phyloP scores from a whole-genome alignment of 2,888 invertebrate genomes.

The Agriopis leucophaearia region DNA sequence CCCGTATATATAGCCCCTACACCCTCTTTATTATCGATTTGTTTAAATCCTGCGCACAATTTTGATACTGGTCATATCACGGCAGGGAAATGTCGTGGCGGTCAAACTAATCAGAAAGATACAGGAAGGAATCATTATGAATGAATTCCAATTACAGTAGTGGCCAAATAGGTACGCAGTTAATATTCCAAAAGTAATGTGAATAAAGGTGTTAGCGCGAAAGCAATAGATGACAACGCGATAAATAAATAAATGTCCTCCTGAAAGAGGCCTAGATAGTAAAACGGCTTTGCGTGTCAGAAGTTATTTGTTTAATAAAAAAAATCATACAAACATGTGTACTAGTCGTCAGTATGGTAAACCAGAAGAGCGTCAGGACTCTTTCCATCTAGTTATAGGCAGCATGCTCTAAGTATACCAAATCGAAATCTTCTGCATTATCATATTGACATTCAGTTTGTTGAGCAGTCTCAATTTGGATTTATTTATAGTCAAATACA shows the following conservation, averaged over 20 bases:
- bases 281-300: constrained; percentile 10
- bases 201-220: constrained; percentile 10
- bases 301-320: constrained; percentile 1
- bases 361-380: constrained; percentile 4
- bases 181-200: neutral
- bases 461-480: neutral
- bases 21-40: constrained; percentile 34
- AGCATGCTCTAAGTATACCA: constrained; percentile 17
- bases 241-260: constrained; percentile 8
- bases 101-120: neutral
- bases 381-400: constrained; percentile 12
- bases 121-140: neutral
- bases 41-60: constrained; percentile 29
- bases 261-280: constrained; percentile 1
- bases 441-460: constrained; percentile 5
- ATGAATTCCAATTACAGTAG: neutral
- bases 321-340: constrained; percentile 8
- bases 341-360: neutral
- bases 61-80: neutral
- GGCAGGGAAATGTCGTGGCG: neutral
- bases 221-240: neutral
- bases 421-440: constrained; percentile 26
- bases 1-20: constrained; percentile 29
- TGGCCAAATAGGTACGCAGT: constrained; percentile 1
- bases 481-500: constrained; percentile 11